phyloP scores from a whole-genome alignment of 1,140 invertebrate species.

The Protaetia brevitarsis region DNA sequence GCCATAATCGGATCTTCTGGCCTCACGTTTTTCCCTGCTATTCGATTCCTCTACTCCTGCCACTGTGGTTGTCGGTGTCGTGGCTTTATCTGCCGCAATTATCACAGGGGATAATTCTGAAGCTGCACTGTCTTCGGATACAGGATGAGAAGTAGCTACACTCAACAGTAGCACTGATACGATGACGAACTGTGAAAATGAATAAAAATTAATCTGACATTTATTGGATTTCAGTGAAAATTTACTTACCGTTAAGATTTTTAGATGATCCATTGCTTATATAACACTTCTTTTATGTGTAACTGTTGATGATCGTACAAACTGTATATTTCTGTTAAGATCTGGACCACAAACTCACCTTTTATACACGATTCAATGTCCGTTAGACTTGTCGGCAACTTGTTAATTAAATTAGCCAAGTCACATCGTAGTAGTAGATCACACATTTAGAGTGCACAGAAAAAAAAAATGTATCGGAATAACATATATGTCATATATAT shows the following conservation, averaged over 20 bases:
- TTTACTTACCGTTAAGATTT: background rate
- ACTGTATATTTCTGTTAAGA: no score
- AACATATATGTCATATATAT: no score
- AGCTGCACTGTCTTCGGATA: background rate
- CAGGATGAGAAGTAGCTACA: background rate
- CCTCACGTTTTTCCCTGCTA: background rate
- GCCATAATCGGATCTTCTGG: background rate
- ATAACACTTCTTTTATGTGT: no score
- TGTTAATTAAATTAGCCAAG: slow-evolving; percentile 3
- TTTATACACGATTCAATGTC: background rate
- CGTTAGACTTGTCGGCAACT: background rate
- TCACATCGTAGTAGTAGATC: no score
- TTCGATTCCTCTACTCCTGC: background rate
- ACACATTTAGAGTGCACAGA: no score
- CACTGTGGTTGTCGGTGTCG: background rate
- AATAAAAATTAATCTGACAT: no score
- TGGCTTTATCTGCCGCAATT: background rate
- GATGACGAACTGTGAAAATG: background rate
- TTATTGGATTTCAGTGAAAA: background rate
- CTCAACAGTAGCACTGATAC: background rate
- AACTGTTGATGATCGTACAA: background rate
- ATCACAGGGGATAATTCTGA: background rate
- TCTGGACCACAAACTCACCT: background rate
- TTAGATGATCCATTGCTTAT: background rate
- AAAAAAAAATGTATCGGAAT: no score